Evolutionary conservation across 2,113 vertebrate species (phyloP).

Genomic region (Psittacus erithacus): DNA sequence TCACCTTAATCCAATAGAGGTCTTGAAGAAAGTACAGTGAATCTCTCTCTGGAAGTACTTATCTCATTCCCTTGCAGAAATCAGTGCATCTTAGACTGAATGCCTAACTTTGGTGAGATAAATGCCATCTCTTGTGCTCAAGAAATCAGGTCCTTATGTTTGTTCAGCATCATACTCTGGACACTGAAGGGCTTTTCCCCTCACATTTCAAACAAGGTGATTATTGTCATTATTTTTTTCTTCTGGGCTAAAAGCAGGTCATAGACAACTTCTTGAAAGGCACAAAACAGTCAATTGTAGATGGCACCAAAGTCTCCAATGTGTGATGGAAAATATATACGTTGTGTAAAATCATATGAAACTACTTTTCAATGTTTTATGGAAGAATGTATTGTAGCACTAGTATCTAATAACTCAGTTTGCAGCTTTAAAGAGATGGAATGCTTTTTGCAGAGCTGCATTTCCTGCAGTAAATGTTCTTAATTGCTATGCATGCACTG

Average conservation of each 20-base stretch:
- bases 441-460: not conserved
- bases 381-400: not conserved
- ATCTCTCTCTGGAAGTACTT: not conserved
- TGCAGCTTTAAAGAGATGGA: conserved; percentile 33
- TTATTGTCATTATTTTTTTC: not conserved
- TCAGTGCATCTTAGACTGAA: not conserved
- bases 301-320: not conserved
- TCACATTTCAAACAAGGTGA: not conserved
- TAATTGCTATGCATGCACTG: conserved; percentile 27
- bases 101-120: not conserved
- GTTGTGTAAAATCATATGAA: conserved; percentile 39
- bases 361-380: conserved; percentile 22
- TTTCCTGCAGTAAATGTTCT: conserved; percentile 54
- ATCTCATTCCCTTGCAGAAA: not conserved
- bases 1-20: not conserved
- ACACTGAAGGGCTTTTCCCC: not conserved
- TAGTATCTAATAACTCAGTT: conserved; percentile 52
- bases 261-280: conserved; percentile 6
- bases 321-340: conserved; percentile 4
- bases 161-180: not conserved
- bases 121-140: not conserved
- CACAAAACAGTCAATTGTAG: not conserved
- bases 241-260: not conserved
- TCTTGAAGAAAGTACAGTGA: not conserved
- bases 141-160: conserved; percentile 15